Conservation (phyloP, 2,888 invertebrate species). For the Drosophila borborema region DNA sequence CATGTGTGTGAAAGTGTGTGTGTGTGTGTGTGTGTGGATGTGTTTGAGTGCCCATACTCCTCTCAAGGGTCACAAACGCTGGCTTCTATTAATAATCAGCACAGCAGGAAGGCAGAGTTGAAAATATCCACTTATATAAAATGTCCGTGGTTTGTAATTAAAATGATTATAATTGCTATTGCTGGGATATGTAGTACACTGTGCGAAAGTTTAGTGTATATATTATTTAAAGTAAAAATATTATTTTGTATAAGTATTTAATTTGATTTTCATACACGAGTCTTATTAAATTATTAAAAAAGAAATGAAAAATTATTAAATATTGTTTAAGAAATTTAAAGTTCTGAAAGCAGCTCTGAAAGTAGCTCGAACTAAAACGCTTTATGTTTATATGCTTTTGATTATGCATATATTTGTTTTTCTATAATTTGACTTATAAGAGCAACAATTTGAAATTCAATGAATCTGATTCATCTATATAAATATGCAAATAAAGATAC, state of each 20-base stretch:
- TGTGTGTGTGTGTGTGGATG: neutral
- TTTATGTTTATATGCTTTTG: too few relatives aligned
- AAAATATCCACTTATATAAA: constrained; percentile 62
- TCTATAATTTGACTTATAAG: too few relatives aligned
- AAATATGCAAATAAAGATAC: too few relatives aligned
- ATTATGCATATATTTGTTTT: too few relatives aligned
- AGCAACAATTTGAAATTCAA: too few relatives aligned
- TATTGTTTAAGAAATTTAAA: too few relatives aligned
- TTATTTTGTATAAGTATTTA: neutral
- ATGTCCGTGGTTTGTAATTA: constrained; percentile 60
- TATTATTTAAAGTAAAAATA: neutral
- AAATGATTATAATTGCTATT: constrained; percentile 68
- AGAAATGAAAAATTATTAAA: too few relatives aligned
- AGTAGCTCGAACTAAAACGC: too few relatives aligned
- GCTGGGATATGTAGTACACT: constrained; percentile 44
- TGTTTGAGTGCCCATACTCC: neutral
- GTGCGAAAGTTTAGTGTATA: constrained; percentile 14
- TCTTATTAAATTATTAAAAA: too few relatives aligned
- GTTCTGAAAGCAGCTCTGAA: too few relatives aligned
- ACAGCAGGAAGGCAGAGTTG: constrained; percentile 18
- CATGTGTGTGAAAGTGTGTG: neutral
- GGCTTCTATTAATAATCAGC: constrained; percentile 59
- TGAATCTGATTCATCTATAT: too few relatives aligned
- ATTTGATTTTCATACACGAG: neutral
- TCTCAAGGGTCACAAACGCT: constrained; percentile 20